Conservation (phyloP, 2,888 invertebrate genomes). For the Liopterus haemorrhoidalis region DNA sequence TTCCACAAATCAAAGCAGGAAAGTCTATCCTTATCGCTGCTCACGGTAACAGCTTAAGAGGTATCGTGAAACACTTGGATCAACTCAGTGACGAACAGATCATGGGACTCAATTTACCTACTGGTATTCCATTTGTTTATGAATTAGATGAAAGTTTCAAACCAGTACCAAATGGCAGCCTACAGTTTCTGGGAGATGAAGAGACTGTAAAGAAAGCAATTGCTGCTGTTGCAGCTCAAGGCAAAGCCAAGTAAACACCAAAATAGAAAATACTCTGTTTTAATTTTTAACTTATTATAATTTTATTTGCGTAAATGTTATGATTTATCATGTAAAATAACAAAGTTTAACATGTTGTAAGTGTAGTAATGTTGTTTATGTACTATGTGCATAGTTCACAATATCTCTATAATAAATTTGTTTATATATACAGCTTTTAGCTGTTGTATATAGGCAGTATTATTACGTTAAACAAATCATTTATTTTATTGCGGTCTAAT, state of each 20-base stretch:
- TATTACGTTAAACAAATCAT: too few species aligned
- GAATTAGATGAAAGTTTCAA: conserved; percentile 65
- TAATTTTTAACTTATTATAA: too few species aligned
- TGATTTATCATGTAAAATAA: too few species aligned
- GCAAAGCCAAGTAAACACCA: conserved; percentile 66
- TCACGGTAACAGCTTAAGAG: conserved; percentile 82
- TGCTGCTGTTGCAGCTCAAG: conserved; percentile 72
- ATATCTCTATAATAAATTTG: too few species aligned
- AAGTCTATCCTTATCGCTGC: conserved; percentile 78
- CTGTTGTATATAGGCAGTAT: too few species aligned
- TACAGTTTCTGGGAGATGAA: conserved; percentile 72
- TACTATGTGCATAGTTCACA: too few species aligned
- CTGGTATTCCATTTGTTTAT: conserved; percentile 75
- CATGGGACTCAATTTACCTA: conserved; percentile 70
- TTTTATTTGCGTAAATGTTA: too few species aligned
- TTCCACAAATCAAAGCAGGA: conserved; percentile 78
- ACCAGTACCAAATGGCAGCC: conserved; percentile 57
- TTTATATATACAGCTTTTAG: too few species aligned
- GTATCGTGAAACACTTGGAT: conserved; percentile 83
- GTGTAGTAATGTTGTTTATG: too few species aligned
- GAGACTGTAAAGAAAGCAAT: conserved; percentile 71
- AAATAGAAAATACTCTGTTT: too few species aligned
- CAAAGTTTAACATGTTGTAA: too few species aligned
- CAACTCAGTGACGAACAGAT: conserved; percentile 63
- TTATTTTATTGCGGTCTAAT: too few species aligned